Percentiles rank a stretch among this genome's conserved stretches.
Evolutionary conservation across 2,113 vertebrate species (phyloP).

Genomic region (Macquaria australasica): DNA sequence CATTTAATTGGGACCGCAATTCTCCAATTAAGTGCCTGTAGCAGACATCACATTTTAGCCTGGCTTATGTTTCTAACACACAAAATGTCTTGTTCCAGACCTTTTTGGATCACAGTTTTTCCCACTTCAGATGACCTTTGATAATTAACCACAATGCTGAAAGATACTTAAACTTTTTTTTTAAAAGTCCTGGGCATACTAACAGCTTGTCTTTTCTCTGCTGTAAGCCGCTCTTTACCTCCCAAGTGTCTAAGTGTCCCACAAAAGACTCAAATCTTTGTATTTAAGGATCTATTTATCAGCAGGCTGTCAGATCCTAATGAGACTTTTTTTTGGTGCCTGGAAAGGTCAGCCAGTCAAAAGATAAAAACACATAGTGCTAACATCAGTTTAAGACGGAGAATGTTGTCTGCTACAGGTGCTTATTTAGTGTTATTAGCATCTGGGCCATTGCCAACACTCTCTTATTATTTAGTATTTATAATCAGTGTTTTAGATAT

Average conservation of each 20-base stretch:
- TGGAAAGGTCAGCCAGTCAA: constrained; percentile 31
- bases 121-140: not conserved
- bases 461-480: not conserved
- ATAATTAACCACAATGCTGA: constrained; percentile 31
- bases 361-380: constrained; percentile 28
- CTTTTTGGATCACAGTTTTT: constrained; percentile 1
- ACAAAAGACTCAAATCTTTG: constrained; percentile 6
- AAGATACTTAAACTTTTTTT: constrained; percentile 5
- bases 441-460: constrained; percentile 1
- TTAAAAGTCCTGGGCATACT: not conserved
- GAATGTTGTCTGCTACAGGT: constrained; percentile 13
- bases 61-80: not conserved
- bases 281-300: not conserved
- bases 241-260: constrained; percentile 19
- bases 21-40: not conserved
- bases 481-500: not conserved
- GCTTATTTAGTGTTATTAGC: constrained; percentile 12
- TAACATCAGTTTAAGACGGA: constrained; percentile 16
- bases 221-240: not conserved
- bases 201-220: constrained; percentile 19
- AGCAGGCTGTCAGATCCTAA: constrained; percentile 33
- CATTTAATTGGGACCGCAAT: not conserved
- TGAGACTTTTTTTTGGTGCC: constrained; percentile 4
- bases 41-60: not conserved
- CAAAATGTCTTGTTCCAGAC: not conserved